A percentile compares a stretch with the other conserved stretches of the same genome.
Conservation (phyloP, 2,888 invertebrate species). For the Xanthia togata region DNA sequence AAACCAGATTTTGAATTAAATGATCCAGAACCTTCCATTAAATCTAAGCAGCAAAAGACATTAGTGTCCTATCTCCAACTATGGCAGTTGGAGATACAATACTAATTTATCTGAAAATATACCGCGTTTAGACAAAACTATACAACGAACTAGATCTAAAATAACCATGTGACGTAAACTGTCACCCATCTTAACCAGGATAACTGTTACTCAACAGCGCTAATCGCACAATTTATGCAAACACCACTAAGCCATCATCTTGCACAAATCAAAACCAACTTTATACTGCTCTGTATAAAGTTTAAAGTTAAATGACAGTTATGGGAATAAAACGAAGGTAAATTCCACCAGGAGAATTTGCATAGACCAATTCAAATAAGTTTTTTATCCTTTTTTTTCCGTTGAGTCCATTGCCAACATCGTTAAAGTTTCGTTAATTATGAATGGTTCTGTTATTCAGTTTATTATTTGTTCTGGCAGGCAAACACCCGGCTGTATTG, state of each 20-base stretch:
- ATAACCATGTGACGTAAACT: slow-evolving; percentile 40
- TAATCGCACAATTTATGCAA: slow-evolving; percentile 64
- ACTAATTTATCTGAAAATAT: slow-evolving; percentile 34
- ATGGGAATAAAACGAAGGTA: slow-evolving; percentile 44
- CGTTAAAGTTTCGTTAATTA: slow-evolving; percentile 79
- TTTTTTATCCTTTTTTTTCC: slow-evolving; percentile 57
- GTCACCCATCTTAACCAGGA: slow-evolving; percentile 58
- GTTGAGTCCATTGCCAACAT: slow-evolving; percentile 75
- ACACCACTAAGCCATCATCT: slow-evolving; percentile 30
- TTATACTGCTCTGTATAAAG: slow-evolving; percentile 25
- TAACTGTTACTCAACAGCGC: slow-evolving; percentile 63
- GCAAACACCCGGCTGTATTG: slow-evolving; percentile 32
- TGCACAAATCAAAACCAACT: slow-evolving; percentile 39
- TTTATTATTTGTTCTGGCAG: slow-evolving; percentile 64
- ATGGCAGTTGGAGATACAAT: too few relatives aligned
- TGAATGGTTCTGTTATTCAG: slow-evolving; percentile 68
- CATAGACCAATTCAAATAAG: slow-evolving; percentile 63
- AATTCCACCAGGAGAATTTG: slow-evolving; percentile 61
- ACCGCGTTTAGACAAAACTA: slow-evolving; percentile 10
- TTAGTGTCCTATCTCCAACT: neutral
- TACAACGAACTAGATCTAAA: slow-evolving; percentile 17
- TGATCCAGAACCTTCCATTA: neutral
- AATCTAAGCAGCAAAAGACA: neutral
- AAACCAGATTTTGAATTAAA: neutral
- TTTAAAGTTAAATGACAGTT: slow-evolving; percentile 33